phyloP scores from a whole-genome alignment of 2,797 vertebrate genomes.

The Pyrocephalus nanus region DNA sequence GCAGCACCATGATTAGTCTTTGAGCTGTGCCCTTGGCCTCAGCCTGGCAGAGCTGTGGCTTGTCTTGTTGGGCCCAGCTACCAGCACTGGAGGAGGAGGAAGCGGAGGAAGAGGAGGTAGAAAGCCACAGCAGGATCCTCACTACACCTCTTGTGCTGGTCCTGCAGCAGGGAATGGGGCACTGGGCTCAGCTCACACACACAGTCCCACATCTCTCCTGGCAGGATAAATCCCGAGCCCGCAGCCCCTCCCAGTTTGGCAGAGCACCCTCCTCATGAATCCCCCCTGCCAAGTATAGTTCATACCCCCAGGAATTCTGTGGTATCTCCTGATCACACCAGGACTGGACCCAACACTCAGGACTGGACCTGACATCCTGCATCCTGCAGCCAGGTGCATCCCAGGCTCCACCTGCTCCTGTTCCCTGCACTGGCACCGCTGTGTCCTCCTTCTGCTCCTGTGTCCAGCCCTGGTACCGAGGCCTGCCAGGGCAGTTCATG shows the following conservation, averaged over 20 bases:
- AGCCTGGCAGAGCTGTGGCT: background rate
- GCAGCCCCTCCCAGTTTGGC: background rate
- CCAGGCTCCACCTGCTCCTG: rapidly evolving
- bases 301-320: rapidly evolving
- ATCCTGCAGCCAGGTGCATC: rapidly evolving
- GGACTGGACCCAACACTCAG: no score
- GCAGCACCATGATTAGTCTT: background rate
- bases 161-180: background rate
- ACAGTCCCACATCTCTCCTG: rapidly evolving
- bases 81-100: background rate
- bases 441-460: rapidly evolving
- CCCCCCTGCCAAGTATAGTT: no score
- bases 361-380: rapidly evolving
- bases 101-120: background rate
- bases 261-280: background rate
- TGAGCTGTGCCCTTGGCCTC: background rate
- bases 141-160: no score
- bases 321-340: no score
- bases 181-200: rapidly evolving
- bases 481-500: background rate
- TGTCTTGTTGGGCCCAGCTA: background rate
- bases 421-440: background rate
- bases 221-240: background rate
- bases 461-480: background rate
- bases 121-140: background rate